Base-by-base conservation (phyloP, 2,888 invertebrate genomes). In the Pardosa pseudoannulata region DNA sequence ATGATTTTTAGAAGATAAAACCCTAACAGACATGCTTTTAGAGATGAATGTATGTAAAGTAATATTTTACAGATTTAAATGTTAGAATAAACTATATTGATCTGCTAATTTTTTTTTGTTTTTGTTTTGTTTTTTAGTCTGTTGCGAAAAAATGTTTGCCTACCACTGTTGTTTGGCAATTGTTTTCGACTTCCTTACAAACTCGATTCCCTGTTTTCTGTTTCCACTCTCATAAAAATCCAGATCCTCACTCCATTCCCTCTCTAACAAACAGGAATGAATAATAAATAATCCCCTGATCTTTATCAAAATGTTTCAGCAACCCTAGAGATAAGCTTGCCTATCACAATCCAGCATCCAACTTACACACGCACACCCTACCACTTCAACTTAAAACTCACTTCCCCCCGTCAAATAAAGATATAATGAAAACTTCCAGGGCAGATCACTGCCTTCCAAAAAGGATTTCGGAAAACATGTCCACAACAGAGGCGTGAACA, bases 401-500 rank as follows among this genome's bases (percentile, higher is more conserved):
- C 31, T 3, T 46, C 62, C 29, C 29, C 41, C 64, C 41, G 41
- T 72, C 72, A 79, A 79, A 79, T 72, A 71, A 71, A 23, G 81
- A 74, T 74, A 81, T 81, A 74, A 81, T 81, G 65, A 81, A 81
- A 79, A 29, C 23, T 27, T 29, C 41, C 32, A 41, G 29, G 32
- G 31, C 41, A 29, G 9, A 36, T 28, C 39, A 5, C 27, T 29
- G 32, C 23, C 36, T 46, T 6, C 64, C 9, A 29, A n/a, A 62
- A 73, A 50, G 41, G 70, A 65, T 65, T 50, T 67, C 31, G 28
- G 78, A 50, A 70, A 76, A 72, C 82, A 83, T 83, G 82, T 71
- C 76, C 75, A 31, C 71, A 64, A 71, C 50, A 83, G 76, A 72
- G 82, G 82, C 82, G 82, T 83, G 82, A 83, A 83, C 82, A 83